Conservation (phyloP, 2,888 invertebrate genomes). For the Standfussiana lucernea region DNA sequence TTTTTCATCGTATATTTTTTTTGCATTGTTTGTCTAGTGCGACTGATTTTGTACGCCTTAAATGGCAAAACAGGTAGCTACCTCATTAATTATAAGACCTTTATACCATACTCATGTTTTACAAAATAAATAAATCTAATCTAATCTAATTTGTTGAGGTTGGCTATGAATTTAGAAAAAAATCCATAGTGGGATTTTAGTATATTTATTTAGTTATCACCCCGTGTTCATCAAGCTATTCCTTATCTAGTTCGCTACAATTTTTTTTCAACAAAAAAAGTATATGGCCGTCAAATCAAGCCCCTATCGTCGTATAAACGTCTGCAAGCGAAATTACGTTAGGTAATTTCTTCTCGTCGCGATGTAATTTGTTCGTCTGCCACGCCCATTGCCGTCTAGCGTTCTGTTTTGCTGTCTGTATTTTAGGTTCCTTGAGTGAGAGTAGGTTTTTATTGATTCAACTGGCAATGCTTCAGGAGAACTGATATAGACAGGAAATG, state of each 20-base stretch:
- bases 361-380: conserved; percentile 80
- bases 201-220: neutral
- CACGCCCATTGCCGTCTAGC: conserved; percentile 70
- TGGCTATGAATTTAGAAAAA: neutral
- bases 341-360: conserved; percentile 79
- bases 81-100: no score
- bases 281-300: conserved; percentile 39
- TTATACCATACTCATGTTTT: no score
- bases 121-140: no score
- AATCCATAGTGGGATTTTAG: neutral
- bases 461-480: neutral
- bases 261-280: conserved; percentile 14
- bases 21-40: no score
- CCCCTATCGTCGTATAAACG: conserved; percentile 47
- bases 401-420: conserved; percentile 69
- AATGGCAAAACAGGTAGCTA: no score
- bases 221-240: neutral
- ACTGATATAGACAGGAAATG: neutral
- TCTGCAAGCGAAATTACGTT: conserved; percentile 81
- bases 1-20: no score
- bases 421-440: conserved; percentile 47
- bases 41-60: no score
- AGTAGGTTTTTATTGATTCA: conserved; percentile 15
- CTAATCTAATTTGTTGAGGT: neutral
- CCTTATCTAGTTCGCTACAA: neutral